A percentile compares a stretch with the other conserved stretches of the same genome.
Evolutionary conservation across 2,888 invertebrate species (phyloP).

Genomic region (Myathropa florea): DNA sequence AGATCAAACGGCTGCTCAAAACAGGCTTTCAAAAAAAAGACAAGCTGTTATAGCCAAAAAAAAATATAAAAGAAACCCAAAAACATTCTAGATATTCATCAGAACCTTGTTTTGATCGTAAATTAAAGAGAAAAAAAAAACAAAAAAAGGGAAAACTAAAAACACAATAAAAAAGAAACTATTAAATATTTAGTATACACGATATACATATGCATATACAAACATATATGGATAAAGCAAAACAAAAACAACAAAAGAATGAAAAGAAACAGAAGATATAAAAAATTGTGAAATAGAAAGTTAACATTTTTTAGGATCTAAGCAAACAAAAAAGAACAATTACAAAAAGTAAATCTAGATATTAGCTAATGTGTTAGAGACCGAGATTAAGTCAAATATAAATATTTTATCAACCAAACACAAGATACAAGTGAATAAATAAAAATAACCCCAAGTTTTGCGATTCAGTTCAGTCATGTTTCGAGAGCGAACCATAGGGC

Average conservation of each 20-base stretch:
- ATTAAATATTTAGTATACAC: constrained; percentile 31
- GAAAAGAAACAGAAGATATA: constrained; percentile 72
- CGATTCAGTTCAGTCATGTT: not conserved
- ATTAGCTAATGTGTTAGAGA: constrained; percentile 46
- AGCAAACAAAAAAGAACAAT: constrained; percentile 67
- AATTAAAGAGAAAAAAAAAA: not conserved
- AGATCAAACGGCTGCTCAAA: constrained; percentile 19
- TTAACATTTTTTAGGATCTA: constrained; percentile 78
- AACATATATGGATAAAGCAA: constrained; percentile 45
- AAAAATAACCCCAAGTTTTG: not conserved
- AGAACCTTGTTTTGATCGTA: constrained; percentile 20
- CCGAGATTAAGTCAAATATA: constrained; percentile 30
- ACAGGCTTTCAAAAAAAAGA: constrained; percentile 19
- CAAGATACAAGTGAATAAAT: constrained; percentile 33
- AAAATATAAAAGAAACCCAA: not conserved
- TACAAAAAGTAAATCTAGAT: constrained; percentile 23
- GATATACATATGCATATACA: constrained; percentile 18
- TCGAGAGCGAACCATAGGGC: not conserved
- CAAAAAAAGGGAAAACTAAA: not conserved
- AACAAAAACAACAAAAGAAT: too few relatives aligned
- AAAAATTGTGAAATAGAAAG: constrained; percentile 79
- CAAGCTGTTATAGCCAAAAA: constrained; percentile 1
- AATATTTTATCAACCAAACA: constrained; percentile 62
- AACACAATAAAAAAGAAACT: not conserved
- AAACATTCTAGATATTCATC: constrained; percentile 19